phyloP scores from a whole-genome alignment of 2,888 invertebrate genomes.

The Metacarcinus magister region DNA sequence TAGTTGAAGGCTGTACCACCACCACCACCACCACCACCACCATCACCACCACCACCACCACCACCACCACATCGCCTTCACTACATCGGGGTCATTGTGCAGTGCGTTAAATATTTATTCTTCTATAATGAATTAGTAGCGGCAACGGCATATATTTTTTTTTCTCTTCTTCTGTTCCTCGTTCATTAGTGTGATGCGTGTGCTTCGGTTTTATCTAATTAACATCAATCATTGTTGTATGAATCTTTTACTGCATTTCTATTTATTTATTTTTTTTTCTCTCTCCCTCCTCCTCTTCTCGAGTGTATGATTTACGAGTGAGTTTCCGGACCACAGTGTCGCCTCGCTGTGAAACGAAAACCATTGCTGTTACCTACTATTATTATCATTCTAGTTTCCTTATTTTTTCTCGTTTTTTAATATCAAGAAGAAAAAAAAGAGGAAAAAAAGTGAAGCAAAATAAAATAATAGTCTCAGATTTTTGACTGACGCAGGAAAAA shows the following conservation, averaged over 20 bases:
- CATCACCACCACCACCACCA: too few species aligned
- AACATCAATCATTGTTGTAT: not conserved
- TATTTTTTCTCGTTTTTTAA: not conserved
- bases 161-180: not conserved
- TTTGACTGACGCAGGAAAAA: not conserved
- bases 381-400: not conserved
- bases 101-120: not conserved
- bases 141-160: not conserved
- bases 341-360: not conserved
- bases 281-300: not conserved
- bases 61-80: not conserved
- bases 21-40: too few species aligned
- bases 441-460: not conserved
- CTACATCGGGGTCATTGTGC: not conserved
- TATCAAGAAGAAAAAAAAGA: not conserved
- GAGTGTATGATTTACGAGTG: not conserved
- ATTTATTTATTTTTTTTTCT: not conserved
- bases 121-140: not conserved
- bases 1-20: too few species aligned
- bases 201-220: constrained; percentile 19
- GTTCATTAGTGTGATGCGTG: not conserved
- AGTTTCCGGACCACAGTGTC: not conserved
- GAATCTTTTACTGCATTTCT: not conserved
- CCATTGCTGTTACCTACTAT: not conserved
- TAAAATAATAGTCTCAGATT: not conserved